phyloP scores from a whole-genome alignment of 2,888 invertebrate species.

The Pachymerium ferrugineum region DNA sequence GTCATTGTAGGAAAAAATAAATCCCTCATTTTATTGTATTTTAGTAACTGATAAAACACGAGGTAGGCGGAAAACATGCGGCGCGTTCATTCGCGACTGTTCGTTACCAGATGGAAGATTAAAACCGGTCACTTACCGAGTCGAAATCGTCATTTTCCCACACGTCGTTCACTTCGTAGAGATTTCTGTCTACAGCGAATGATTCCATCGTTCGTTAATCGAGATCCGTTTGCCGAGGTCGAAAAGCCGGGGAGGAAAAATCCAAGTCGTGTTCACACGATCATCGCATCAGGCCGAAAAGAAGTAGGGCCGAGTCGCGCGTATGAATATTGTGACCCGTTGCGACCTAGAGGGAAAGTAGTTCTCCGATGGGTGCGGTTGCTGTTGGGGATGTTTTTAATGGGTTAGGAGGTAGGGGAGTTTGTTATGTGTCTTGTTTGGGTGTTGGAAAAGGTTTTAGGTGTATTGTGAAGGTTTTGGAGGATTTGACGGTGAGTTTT shows the following conservation, averaged over 20 bases:
- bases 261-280: not conserved
- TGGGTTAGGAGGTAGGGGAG: not conserved
- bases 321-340: not conserved
- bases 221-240: slow-evolving; percentile 13
- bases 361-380: not conserved
- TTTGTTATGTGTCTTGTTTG: not conserved
- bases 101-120: not conserved
- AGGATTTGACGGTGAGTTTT: not conserved
- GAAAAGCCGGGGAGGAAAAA: not conserved
- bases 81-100: not conserved
- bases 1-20: too few species aligned
- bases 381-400: not conserved
- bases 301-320: not conserved
- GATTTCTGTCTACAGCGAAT: not conserved
- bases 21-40: too few species aligned
- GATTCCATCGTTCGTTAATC: not conserved
- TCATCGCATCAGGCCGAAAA: not conserved
- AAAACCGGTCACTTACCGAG: not conserved
- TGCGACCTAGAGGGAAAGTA: too few species aligned
- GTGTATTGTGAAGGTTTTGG: not conserved
- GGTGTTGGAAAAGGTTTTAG: not conserved
- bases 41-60: not conserved
- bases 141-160: not conserved
- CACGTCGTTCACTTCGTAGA: not conserved
- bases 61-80: not conserved